Base-by-base conservation (phyloP, 1,140 invertebrate species). In the Rhagoletis pomonella region DNA sequence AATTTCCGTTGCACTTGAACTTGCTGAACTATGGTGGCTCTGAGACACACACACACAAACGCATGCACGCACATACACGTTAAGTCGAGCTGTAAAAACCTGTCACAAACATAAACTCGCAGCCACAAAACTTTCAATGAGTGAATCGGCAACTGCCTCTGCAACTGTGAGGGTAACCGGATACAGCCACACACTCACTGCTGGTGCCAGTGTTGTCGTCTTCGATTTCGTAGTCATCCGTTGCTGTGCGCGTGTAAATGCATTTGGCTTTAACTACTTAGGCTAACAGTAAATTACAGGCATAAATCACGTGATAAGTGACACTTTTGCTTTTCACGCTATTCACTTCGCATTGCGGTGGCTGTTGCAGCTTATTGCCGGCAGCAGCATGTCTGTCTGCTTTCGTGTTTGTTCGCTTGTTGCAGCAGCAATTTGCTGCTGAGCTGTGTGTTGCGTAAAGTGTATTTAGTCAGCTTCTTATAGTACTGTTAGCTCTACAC, bases 231-330 rank as follows among this genome's bases (percentile, higher is more conserved):
- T 1, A 29, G 29, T 29, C 29, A 29, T 29, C 29, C 29, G 29
- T 1, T 1, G 29, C 12, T 29, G 50, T 58, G 73, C 64, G 6
- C 39, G 64, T 67, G 29, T 50, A 29, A 50, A 81, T 55, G 73
- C 50, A 81, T 12, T 67, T 67, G 19, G 64, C 17, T 81, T 81
- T 29, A 81, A 55, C 50, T 81, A 81, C 73, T 55, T 81, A 3
- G 50, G n/a, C 73, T 55, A 81, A 17, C 73, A 19, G 73, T 81
- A 77, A 77, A 77, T 77, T 77, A 77, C 69, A 55, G 73, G 47
- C 73, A 81, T 81, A 81, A 81, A 81, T 81, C 50, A n/a, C n/a
- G 73, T 81, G 73, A n/a, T 55, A 81, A 81, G 73, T 81, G 73
- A 81, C 73, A 81, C n/a, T 58, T 81, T 55, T 50, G 64, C 64